Evolutionary conservation across 2,797 vertebrate species (phyloP).

Genomic region (Nasua narica): DNA sequence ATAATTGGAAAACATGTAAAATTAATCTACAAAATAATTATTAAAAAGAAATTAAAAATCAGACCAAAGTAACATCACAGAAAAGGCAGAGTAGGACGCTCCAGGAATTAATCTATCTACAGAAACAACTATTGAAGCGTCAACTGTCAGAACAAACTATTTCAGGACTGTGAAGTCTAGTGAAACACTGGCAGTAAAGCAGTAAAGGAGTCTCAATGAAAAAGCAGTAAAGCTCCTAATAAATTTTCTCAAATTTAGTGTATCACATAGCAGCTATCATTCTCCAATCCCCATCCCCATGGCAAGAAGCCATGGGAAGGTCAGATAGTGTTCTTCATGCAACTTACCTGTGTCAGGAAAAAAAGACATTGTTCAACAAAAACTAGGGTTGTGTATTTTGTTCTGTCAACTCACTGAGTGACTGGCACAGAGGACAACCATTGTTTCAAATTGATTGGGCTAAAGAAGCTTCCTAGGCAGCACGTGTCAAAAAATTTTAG

Average conservation of each 20-base stretch:
- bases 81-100: not conserved
- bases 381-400: not conserved
- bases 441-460: not conserved
- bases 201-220: not conserved
- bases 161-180: not conserved
- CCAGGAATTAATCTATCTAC: not conserved
- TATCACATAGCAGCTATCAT: not conserved
- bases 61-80: not conserved
- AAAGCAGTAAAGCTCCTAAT: not conserved
- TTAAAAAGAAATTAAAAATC: conserved; percentile 17
- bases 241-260: not conserved
- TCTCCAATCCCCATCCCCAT: not conserved
- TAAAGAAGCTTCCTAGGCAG: not conserved
- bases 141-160: not conserved
- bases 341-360: not conserved
- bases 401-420: not conserved
- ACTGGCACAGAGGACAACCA: not conserved
- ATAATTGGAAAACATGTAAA: not conserved
- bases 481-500: conserved; percentile 1
- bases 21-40: conserved; percentile 2
- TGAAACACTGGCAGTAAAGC: not conserved
- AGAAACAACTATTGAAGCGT: not conserved
- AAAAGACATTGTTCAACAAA: not conserved
- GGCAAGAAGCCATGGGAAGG: not conserved
- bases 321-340: not conserved